Base-by-base conservation (phyloP, 2,888 invertebrate species). In the Scaeva pyrastri region DNA sequence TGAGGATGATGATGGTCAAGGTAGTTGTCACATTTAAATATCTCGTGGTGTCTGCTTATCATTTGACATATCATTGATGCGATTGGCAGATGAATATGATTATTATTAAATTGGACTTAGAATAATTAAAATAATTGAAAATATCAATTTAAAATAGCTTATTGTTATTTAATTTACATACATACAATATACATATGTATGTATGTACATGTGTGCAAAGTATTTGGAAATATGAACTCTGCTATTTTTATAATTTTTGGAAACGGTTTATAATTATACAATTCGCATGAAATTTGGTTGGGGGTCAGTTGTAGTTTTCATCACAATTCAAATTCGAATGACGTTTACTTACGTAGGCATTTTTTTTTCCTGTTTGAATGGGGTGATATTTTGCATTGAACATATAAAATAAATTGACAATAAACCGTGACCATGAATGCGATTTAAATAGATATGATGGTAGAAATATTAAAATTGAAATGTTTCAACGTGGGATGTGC, bases 271-370 rank as follows among this genome's bases (percentile, higher is more conserved):
- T n/a, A n/a, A 36, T 39, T 39, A 60, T 39, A 19, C 36, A 19
- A 19, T 60, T 60, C 4, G 58, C 62, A 66, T 76, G 71, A 62
- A 39, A 55, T 70, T 31, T 66, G 11, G 56, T 71, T 66, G 41
- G 72, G 58, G 73, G n/a, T 66, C 66, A 76, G 23, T 26, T 41
- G 31, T 6, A 31, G 56, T 58, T 81, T 81, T 76, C 81, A 58
- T 81, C 81, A 81, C 26, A 39, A 76, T 75, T 39, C 39, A 60
- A 7, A 19, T 58, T 14, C 12, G 19, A 26, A 8, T 55, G 52
- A 16, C 26, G 14, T 39, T 0, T 39, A 23, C 19, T 12, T 23
- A n/a, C n/a, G n/a, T n/a, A n/a, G n/a, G 43, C 23, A n/a, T 23
- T 43, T 2, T n/a, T 62, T 43, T 62, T n/a, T 4, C 12, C 1